Evolutionary conservation across 2,113 vertebrate genomes (phyloP).

Genomic region (Chloropsis hardwickii): DNA sequence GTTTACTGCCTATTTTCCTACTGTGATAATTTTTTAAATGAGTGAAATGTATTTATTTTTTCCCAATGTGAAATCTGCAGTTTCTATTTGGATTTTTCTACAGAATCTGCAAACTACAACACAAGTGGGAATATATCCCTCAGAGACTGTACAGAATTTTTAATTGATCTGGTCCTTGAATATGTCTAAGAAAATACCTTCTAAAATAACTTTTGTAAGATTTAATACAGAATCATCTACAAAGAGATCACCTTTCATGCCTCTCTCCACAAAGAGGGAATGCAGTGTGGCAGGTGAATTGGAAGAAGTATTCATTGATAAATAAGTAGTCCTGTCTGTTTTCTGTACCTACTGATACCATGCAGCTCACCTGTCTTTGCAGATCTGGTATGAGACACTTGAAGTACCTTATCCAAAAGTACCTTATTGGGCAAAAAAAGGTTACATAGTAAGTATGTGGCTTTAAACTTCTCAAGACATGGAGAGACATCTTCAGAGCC

Average conservation of each 20-base stretch:
- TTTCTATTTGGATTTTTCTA: conserved; percentile 49
- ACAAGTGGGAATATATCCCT: neutral
- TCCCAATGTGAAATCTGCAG: conserved; percentile 47
- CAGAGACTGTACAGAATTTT: conserved; percentile 33
- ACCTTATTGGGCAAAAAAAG: neutral
- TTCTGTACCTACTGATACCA: neutral
- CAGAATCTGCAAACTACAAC: neutral
- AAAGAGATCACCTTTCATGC: neutral
- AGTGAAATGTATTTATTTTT: conserved; percentile 51
- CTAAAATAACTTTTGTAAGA: conserved; percentile 18
- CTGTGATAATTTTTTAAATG: conserved; percentile 34
- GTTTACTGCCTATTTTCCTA: conserved; percentile 57
- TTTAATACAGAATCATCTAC: neutral
- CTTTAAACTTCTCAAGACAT: neutral
- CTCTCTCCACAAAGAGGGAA: neutral
- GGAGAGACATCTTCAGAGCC: neutral
- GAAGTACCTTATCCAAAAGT: neutral
- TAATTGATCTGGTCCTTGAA: neutral
- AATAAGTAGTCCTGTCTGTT: neutral
- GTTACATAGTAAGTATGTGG: neutral
- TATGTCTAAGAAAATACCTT: neutral
- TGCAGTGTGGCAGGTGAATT: neutral
- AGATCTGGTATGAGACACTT: neutral
- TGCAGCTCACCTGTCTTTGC: neutral
- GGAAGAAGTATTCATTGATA: neutral